Evolutionary conservation across 2,113 vertebrate genomes (phyloP), one percentile per base, ranked within the genome.

Genomic region (Gorsachius goisagi): DNA sequence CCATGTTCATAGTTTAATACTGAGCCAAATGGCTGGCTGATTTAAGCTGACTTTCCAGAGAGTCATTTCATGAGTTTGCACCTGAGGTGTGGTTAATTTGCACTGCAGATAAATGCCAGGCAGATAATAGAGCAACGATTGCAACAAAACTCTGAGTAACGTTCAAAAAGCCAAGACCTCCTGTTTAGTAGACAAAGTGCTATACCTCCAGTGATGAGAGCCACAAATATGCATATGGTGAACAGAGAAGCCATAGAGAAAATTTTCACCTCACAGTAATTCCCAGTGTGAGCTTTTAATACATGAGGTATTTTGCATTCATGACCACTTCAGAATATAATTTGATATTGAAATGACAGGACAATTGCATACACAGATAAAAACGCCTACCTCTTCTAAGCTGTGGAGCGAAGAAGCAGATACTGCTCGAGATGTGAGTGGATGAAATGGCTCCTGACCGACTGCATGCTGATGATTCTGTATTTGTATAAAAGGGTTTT

Each of bases 321-420:
- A 13, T 2, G 30, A 62, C 26, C 49, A 35, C 69, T 75, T 77
- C 68, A 64, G 24, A 75, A 33, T 12, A 47, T 10, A 27, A 82
- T 12, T 7, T 39, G 58, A 18, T 28, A 73, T n/a, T 27, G 37
- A 92, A 76, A 37, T 1, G 17, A 47, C 81, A 62, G 0, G 2
- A 64, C 62, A 55, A n/a, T 30, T 15, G 62, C 44, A 80, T 9
- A 35, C 4, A 23, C 50, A 89, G 71, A 89, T 67, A 74, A 35
- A 69, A 74, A 66, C 3, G 24, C 94, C 95, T 97, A 99, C 99
- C 99, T 99, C 99, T 98, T 99, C 99, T 99, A 99, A 98, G 97
- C 98, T 99, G 98, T 99, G 99, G 97, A 99, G 98, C 96, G 99
- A 99, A 97, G 98, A 98, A 98, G 99, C 98, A 97, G 99, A 98